A percentile compares a stretch with the other conserved stretches of the same genome.
Conservation (phyloP, 2,113 vertebrate genomes). For the Podarcis raffonei region DNA sequence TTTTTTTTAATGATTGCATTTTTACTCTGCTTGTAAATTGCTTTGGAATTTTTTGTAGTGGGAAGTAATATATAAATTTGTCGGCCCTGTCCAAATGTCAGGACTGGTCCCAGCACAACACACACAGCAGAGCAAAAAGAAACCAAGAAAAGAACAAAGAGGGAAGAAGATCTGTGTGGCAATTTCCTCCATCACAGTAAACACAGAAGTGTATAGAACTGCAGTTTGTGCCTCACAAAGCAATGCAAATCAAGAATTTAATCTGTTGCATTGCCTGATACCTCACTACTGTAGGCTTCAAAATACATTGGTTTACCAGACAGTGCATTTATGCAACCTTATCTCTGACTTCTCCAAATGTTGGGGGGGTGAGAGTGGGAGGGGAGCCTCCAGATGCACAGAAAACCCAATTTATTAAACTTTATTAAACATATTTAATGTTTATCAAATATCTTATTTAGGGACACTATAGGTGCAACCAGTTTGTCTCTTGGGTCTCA, state of each 20-base stretch:
- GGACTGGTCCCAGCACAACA: not conserved
- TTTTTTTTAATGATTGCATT: too few species aligned
- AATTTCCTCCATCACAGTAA: not conserved
- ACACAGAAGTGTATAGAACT: not conserved
- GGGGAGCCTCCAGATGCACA: not conserved
- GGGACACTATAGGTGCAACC: not conserved
- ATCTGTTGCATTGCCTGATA: not conserved
- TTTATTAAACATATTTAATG: not conserved
- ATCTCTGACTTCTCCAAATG: not conserved
- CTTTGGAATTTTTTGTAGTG: too few species aligned
- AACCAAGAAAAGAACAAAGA: too few species aligned
- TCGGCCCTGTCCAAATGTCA: not conserved
- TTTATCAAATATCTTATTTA: not conserved
- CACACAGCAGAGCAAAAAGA: not conserved
- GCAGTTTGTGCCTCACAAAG: not conserved
- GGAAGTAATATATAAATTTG: too few species aligned
- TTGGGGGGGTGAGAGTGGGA: not conserved
- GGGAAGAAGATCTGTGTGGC: not conserved
- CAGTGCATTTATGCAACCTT: not conserved
- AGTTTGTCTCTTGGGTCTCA: not conserved
- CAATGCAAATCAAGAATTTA: not conserved
- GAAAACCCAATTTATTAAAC: not conserved
- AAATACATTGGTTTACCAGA: not conserved
- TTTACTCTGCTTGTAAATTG: too few species aligned
- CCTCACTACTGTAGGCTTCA: not conserved